Percentiles rank a stretch among this genome's conserved stretches.
These are phyloP conservation scores for Phylloscopus trochilus DNA, from an alignment of 2,113 vertebrate species.

Conservation along the genomic window DNA sequence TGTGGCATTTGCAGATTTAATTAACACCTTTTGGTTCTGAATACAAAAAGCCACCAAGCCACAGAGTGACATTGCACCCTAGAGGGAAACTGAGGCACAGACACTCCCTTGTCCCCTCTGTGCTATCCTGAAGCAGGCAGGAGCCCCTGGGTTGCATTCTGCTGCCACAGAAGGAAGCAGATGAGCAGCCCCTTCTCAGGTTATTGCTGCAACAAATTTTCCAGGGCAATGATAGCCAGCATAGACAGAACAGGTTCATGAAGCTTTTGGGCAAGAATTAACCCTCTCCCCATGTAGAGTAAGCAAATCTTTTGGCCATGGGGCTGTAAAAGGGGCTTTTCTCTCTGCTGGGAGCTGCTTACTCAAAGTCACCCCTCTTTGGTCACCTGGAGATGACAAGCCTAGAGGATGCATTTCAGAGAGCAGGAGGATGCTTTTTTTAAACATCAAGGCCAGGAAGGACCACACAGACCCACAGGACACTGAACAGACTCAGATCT, in stretches of 20 bases:
- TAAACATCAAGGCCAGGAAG: background rate
- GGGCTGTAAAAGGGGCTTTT: background rate
- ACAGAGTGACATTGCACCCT: background rate
- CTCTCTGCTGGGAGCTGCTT: background rate
- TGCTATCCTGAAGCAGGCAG: background rate
- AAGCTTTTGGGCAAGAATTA: background rate
- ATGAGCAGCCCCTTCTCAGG: background rate
- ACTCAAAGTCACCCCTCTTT: background rate
- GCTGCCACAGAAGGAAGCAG: background rate
- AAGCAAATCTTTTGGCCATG: background rate
- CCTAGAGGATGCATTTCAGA: background rate
- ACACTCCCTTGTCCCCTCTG: accelerated
- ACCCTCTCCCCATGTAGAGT: background rate
- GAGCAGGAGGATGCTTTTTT: background rate
- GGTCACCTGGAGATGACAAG: background rate
- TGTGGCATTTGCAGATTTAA: background rate
- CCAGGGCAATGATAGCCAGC: background rate
- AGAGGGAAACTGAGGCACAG: background rate
- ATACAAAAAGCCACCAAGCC: background rate
- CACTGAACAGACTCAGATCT: background rate
- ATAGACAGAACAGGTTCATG: background rate
- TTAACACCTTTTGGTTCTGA: background rate
- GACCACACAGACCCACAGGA: background rate
- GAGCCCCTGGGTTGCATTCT: background rate
- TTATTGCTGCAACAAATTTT: background rate